Base-by-base conservation (phyloP, 1,140 invertebrate species). In the Pseudoatta argentina region DNA sequence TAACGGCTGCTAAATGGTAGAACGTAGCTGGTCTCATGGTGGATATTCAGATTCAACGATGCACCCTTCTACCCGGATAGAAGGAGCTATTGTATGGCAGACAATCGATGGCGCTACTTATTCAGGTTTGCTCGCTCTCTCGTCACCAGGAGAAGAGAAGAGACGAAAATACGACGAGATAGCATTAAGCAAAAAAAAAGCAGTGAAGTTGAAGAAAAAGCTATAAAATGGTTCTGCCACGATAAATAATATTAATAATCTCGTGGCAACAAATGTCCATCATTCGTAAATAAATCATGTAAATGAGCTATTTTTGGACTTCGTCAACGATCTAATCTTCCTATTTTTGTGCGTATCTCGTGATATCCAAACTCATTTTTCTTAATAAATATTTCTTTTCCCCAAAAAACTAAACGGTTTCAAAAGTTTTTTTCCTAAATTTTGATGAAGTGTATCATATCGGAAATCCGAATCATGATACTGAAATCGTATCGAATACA, bases 21-120 rank as follows among this genome's bases (percentile, higher is more conserved):
- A 78, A 78, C 82, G 72, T 77, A 85, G n/a, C 44, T n/a, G 51
- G 61, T 78, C 34, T 78, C 48, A 53, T 69, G 21, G 59, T 78
- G 48, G 48, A 61, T 85, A 78, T 85, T 78, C 63, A 85, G 73
- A 85, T 85, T 78, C 75, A 67, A 66, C 73, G 82, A 78, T 27
- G 63, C 48, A 55, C 51, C 53, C 63, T 75, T 48, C 16, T 63
- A 14, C 44, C 63, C n/a, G 53, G 30, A 59, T 55, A 77, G 72
- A 66, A 57, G 59, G 34, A 51, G 57, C 72, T 51, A 88, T 88
- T 88, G 86, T 88, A 27, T 14, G 51, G 24, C 66, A 73, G 73
- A 86, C 87, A 88, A 88, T 88, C 87, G 87, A 88, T 79, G 83
- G 72, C 85, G 83, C 75, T 86, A 44, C 57, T 88, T 88, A 88